These are phyloP conservation scores for Metalampra italica DNA, from an alignment of 2,888 invertebrate species.

Conservation along the genomic window DNA sequence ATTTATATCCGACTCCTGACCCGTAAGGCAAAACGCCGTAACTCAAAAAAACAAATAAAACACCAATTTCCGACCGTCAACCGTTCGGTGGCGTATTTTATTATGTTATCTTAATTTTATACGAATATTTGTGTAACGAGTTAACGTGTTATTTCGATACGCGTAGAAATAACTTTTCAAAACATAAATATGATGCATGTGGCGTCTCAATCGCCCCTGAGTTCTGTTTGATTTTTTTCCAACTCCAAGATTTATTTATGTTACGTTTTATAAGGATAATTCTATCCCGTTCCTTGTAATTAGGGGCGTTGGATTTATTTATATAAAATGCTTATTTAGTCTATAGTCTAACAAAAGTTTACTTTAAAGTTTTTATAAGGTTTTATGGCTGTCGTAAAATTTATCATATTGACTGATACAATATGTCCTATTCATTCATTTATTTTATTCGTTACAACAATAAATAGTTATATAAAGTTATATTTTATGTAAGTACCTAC, in stretches of 20 bases:
- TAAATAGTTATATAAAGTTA: too few species aligned
- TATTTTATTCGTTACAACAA: too few species aligned
- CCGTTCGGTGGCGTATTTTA: constrained; percentile 32
- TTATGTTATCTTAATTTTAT: constrained; percentile 59
- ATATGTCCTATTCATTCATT: too few species aligned
- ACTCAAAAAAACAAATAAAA: constrained; percentile 22
- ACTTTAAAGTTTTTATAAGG: constrained; percentile 18
- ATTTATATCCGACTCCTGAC: neutral
- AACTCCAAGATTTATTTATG: constrained; percentile 44
- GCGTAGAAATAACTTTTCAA: constrained; percentile 63
- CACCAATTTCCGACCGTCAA: constrained; percentile 5
- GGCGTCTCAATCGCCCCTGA: constrained; percentile 48
- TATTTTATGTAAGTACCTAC: too few species aligned
- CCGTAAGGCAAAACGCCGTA: constrained; percentile 17
- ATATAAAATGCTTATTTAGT: constrained; percentile 28
- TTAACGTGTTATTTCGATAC: constrained; percentile 54
- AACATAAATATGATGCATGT: constrained; percentile 71
- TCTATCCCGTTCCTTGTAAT: constrained; percentile 34
- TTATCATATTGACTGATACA: neutral
- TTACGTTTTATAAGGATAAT: constrained; percentile 37
- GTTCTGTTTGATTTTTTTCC: constrained; percentile 34
- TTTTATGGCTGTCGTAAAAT: constrained; percentile 24
- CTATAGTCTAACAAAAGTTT: constrained; percentile 4
- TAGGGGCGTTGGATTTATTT: constrained; percentile 33
- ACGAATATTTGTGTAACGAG: constrained; percentile 58